Percentiles rank a stretch among this genome's conserved stretches.
These are phyloP conservation scores for Tipula lateralis DNA, from an alignment of 2,888 invertebrate genomes.

Conservation along the genomic window DNA sequence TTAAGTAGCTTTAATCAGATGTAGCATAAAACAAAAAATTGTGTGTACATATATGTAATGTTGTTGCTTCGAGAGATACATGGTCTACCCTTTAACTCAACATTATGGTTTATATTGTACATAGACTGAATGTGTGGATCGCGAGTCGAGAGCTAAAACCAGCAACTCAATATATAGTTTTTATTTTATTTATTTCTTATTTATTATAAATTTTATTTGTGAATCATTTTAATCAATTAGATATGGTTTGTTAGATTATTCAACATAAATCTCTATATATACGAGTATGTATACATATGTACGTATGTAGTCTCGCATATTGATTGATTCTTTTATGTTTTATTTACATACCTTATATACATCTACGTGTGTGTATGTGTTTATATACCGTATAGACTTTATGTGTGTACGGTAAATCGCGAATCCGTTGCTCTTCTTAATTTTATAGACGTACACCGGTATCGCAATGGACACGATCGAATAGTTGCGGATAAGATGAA, in stretches of 20 bases:
- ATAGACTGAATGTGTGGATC: not conserved
- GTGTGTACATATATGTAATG: not conserved
- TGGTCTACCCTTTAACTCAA: conserved; percentile 13
- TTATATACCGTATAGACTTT: not conserved
- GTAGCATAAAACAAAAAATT: not conserved
- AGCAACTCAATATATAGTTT: not conserved
- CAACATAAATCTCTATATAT: conserved; percentile 1
- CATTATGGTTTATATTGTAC: not conserved
- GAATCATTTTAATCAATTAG: conserved; percentile 19
- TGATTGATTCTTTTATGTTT: conserved; percentile 24
- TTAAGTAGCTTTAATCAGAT: conserved; percentile 19
- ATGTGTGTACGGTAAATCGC: not conserved
- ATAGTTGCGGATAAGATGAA: not conserved
- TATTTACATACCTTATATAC: not conserved
- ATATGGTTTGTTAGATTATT: conserved; percentile 24
- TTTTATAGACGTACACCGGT: not conserved
- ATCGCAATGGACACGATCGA: conserved; percentile 12
- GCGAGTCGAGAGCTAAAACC: not conserved
- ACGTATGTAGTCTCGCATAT: not conserved
- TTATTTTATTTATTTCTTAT: not conserved
- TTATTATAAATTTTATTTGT: not conserved
- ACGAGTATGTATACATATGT: too few relatives aligned
- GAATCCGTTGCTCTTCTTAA: not conserved
- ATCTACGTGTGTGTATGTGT: too few relatives aligned
- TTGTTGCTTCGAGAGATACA: not conserved